phyloP scores from a whole-genome alignment of 2,888 invertebrate genomes.

The Callimorpha dominula region DNA sequence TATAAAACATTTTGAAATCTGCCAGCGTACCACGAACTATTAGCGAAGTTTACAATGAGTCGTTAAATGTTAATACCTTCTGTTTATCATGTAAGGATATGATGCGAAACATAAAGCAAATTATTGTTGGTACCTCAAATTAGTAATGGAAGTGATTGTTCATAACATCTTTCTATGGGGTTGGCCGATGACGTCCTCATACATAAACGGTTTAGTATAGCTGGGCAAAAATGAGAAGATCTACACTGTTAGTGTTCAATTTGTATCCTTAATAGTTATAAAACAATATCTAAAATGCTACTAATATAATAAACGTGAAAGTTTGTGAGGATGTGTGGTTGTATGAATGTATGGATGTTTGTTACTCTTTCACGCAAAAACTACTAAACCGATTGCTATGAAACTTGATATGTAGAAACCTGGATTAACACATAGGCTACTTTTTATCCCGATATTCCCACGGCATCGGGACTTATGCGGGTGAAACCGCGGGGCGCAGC shows the following conservation, averaged over 20 bases:
- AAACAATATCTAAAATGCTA: not conserved
- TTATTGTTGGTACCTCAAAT: slow-evolving; percentile 65
- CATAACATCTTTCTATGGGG: slow-evolving; percentile 28
- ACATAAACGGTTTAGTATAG: slow-evolving; percentile 25
- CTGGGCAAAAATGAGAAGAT: not conserved
- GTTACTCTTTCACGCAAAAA: too few relatives aligned
- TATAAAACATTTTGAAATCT: slow-evolving; percentile 66
- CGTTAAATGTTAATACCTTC: slow-evolving; percentile 79
- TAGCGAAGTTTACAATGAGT: slow-evolving; percentile 79
- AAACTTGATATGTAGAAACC: too few relatives aligned
- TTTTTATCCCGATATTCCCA: too few relatives aligned
- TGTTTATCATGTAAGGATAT: slow-evolving; percentile 73
- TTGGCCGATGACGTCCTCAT: slow-evolving; percentile 18
- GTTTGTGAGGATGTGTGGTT: too few relatives aligned
- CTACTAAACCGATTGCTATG: too few relatives aligned
- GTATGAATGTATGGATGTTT: too few relatives aligned
- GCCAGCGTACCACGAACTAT: slow-evolving; percentile 65
- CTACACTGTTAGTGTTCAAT: not conserved
- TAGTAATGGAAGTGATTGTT: slow-evolving; percentile 49
- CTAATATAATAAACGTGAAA: too few relatives aligned
- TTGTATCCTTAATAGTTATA: not conserved
- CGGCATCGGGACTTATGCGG: too few relatives aligned
- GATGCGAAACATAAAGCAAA: slow-evolving; percentile 69
- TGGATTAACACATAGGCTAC: too few relatives aligned
- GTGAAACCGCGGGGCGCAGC: too few relatives aligned